Percentiles rank a stretch among this genome's conserved stretches.
phyloP scores from a whole-genome alignment of 2,797 vertebrate genomes.

The Paratrypauchen microcephalus region DNA sequence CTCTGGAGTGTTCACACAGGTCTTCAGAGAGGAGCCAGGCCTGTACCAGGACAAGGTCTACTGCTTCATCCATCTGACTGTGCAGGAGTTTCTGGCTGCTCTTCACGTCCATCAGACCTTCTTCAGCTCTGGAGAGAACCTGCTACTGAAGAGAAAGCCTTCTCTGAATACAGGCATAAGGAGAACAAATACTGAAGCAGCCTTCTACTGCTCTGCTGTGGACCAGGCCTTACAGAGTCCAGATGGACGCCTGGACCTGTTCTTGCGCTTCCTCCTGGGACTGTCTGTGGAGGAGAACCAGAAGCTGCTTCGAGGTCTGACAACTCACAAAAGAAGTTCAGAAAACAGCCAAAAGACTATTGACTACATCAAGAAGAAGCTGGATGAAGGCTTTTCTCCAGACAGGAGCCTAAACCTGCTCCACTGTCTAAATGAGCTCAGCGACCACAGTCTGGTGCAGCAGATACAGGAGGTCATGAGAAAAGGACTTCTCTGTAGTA shows the following conservation, averaged over 20 bases:
- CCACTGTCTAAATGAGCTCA: not conserved
- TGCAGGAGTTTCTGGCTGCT: conserved; percentile 51
- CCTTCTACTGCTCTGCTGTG: not conserved
- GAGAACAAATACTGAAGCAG: not conserved
- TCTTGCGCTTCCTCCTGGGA: conserved; percentile 1
- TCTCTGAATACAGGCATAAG: not conserved
- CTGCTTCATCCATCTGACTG: conserved; percentile 30
- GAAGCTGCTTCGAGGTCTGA: not conserved
- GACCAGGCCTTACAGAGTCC: conserved; percentile 9
- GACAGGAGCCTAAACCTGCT: conserved; percentile 2
- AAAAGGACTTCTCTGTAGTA: not conserved
- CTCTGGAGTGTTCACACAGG: conserved; percentile 11
- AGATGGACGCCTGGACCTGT: not conserved
- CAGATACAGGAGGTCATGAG: not conserved
- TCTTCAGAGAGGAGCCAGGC: conserved; percentile 16
- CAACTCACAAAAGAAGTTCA: not conserved
- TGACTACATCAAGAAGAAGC: not conserved
- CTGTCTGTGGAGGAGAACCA: not conserved
- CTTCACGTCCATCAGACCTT: conserved; percentile 40
- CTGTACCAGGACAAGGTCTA: conserved; percentile 17
- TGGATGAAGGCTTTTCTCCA: not conserved
- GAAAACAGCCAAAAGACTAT: not conserved
- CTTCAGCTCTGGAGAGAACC: conserved; percentile 22
- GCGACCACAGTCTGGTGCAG: not conserved
- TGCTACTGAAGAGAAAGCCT: conserved; percentile 1